These are phyloP conservation scores for Lepidochrysops patricia DNA, from an alignment of 2,888 invertebrate species.

Conservation along the genomic window DNA sequence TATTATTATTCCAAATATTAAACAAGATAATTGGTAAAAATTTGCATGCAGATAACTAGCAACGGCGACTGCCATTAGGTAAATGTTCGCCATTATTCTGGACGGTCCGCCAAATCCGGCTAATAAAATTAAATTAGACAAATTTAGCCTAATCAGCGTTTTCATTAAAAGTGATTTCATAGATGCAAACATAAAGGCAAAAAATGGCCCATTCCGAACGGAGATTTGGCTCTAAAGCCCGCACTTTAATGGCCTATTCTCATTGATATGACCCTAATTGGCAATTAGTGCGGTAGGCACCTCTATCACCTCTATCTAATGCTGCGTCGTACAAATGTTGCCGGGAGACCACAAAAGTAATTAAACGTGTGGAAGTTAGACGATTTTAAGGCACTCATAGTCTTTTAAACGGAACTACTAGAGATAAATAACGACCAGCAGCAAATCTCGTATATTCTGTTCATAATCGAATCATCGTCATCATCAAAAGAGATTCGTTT, in stretches of 20 bases:
- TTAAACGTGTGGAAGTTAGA: not conserved
- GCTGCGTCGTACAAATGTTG: not conserved
- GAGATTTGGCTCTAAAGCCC: not conserved
- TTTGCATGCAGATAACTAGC: not conserved
- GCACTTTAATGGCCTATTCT: conserved; percentile 10
- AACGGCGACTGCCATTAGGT: not conserved
- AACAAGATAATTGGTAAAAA: not conserved
- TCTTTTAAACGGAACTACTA: not conserved
- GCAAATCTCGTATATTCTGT: not conserved
- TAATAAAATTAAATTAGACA: not conserved
- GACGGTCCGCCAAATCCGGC: not conserved
- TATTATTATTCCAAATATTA: not conserved
- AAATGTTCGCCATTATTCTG: not conserved
- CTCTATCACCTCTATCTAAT: conserved; percentile 8
- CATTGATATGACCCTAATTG: conserved; percentile 15
- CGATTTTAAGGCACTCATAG: not conserved
- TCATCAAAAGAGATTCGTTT: no score
- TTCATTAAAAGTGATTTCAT: not conserved
- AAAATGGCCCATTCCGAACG: not conserved
- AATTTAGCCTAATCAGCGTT: not conserved
- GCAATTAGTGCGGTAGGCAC: conserved; percentile 12
- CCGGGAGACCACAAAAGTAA: conserved; percentile 2
- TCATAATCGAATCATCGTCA: not conserved
- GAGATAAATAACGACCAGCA: not conserved
- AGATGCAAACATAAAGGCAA: not conserved